Conservation (phyloP, 2,888 invertebrate genomes). For the Brachyopa scutellaris region DNA sequence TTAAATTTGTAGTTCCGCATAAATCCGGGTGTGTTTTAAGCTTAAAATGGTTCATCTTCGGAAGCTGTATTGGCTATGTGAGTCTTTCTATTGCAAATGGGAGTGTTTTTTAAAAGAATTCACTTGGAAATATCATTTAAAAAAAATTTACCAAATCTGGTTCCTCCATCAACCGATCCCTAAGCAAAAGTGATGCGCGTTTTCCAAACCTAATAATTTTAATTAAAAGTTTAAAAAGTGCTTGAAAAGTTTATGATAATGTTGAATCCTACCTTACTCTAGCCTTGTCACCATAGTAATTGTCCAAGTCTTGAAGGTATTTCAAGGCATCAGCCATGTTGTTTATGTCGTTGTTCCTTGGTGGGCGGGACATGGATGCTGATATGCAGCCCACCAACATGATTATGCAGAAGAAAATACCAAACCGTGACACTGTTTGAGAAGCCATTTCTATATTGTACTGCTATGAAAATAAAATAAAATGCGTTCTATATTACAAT, state of each 20-base stretch:
- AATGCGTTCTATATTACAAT: not conserved
- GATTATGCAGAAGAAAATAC: conserved; percentile 69
- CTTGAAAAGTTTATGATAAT: no score
- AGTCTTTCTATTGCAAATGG: conserved; percentile 73
- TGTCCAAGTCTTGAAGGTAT: conserved; percentile 86
- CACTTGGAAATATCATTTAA: not conserved
- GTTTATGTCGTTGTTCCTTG: conserved; percentile 83
- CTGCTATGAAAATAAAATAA: conserved; percentile 1
- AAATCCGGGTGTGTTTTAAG: conserved; percentile 35
- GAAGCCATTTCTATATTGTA: conserved; percentile 48
- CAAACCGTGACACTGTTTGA: conserved; percentile 58
- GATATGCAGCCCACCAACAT: conserved; percentile 71
- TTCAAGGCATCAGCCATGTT: conserved; percentile 87
- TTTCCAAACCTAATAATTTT: conserved; percentile 78
- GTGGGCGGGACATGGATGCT: conserved; percentile 79
- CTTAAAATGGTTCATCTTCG: conserved; percentile 75
- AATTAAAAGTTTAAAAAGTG: not conserved
- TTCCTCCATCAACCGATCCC: conserved; percentile 77
- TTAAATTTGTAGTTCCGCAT: conserved; percentile 19
- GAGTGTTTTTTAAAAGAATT: not conserved
- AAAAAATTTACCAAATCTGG: conserved; percentile 74
- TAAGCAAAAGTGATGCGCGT: conserved; percentile 76
- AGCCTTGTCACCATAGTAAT: conserved; percentile 86
- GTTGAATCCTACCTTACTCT: conserved; percentile 84
- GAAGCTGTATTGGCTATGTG: conserved; percentile 74